A percentile compares a stretch with the other conserved stretches of the same genome.
These are phyloP conservation scores for Onychomys arenicola DNA, from an alignment of 2,797 vertebrate species.

Conservation along the genomic window DNA sequence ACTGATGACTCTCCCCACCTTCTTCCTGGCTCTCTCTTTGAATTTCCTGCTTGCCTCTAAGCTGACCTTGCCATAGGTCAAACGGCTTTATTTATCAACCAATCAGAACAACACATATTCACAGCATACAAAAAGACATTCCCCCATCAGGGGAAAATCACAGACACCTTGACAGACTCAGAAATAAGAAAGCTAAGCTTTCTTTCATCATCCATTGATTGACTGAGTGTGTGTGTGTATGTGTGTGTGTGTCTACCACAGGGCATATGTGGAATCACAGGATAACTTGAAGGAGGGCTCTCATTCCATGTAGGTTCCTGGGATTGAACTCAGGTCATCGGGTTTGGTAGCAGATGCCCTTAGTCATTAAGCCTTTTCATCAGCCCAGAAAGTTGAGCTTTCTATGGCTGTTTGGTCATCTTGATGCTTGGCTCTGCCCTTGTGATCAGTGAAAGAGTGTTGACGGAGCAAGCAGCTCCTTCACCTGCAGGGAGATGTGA, in stretches of 20 bases:
- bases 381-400: neutral
- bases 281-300: neutral
- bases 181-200: neutral
- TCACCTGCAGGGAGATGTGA: neutral
- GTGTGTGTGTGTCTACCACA: neutral
- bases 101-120: no score
- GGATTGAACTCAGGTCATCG: neutral
- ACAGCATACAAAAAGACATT: no score
- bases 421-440: neutral
- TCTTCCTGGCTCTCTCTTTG: no score
- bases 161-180: conserved; percentile 39
- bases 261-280: neutral
- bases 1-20: no score
- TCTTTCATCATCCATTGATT: neutral
- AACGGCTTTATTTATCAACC: no score
- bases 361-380: neutral
- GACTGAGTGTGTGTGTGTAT: neutral
- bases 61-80: no score
- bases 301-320: neutral
- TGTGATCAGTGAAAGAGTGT: rapidly evolving
- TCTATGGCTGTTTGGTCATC: neutral
- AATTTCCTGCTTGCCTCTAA: no score
- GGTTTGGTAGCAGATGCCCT: neutral
- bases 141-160: neutral
- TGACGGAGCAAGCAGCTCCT: neutral